Evolutionary conservation across 2,113 vertebrate genomes (phyloP).

Genomic region (Columbina picui): DNA sequence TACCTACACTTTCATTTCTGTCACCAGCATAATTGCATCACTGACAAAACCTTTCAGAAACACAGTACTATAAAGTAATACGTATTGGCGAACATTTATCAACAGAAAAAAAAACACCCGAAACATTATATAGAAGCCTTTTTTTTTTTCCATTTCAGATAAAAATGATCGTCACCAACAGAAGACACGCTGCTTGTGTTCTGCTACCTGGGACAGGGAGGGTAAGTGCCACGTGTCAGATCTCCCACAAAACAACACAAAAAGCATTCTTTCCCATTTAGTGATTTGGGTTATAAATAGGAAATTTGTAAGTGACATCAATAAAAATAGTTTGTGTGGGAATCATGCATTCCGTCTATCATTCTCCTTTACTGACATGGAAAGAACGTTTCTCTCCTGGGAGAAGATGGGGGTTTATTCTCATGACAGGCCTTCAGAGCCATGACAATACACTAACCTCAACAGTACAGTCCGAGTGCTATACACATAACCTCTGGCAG

Average conservation of each 20-base stretch:
- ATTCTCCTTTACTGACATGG: background rate
- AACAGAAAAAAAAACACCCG: background rate
- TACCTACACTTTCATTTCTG: background rate
- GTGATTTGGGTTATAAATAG: constrained; percentile 15
- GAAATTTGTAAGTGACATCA: background rate
- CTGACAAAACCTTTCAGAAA: background rate
- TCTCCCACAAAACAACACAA: background rate
- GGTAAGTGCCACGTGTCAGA: background rate
- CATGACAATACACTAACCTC: background rate
- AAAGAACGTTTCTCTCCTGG: background rate
- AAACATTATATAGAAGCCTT: background rate
- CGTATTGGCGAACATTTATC: background rate
- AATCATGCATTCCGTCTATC: background rate
- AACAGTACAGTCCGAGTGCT: background rate
- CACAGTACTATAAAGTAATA: background rate
- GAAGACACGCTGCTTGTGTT: background rate
- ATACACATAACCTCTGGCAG: background rate
- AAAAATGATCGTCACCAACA: background rate
- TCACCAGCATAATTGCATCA: background rate
- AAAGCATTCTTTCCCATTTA: background rate
- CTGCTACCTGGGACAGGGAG: background rate
- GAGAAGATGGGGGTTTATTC: background rate
- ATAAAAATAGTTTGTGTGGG: constrained; percentile 23
- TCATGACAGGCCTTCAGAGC: background rate
- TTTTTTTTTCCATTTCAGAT: background rate